Percentiles rank a stretch among this genome's conserved stretches.
phyloP scores from a whole-genome alignment of 2,888 invertebrate species.

The Arge pagana region DNA sequence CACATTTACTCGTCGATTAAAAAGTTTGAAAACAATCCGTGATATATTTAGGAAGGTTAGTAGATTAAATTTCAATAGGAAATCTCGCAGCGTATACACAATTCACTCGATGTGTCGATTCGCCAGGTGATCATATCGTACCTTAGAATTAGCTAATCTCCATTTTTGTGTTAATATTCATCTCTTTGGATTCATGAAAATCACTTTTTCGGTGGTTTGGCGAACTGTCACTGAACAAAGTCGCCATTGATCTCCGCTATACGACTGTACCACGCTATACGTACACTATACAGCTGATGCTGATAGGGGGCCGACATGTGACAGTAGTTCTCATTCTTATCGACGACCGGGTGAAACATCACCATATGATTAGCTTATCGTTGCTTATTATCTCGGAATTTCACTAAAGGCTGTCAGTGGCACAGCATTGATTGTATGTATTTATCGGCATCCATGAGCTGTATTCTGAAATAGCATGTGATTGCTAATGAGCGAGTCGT shows the following conservation, averaged over 20 bases:
- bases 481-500: no score
- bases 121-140: no score
- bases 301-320: no score
- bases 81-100: neutral
- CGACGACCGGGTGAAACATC: no score
- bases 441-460: no score
- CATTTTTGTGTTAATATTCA: constrained; percentile 9
- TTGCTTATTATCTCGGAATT: no score
- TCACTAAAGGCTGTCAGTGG: no score
- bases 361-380: no score
- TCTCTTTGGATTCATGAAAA: constrained; percentile 2
- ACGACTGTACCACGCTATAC: neutral
- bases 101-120: no score
- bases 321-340: constrained; percentile 6
- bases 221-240: constrained; percentile 16
- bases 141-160: constrained; percentile 5
- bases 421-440: no score
- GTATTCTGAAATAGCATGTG: no score
- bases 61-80: neutral
- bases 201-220: constrained; percentile 2
- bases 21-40: constrained; percentile 12
- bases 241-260: constrained; percentile 20
- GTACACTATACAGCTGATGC: neutral
- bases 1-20: constrained; percentile 1
- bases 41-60: constrained; percentile 15